Base-by-base conservation (phyloP, 2,113 vertebrate genomes). In the Oenanthe melanoleuca region DNA sequence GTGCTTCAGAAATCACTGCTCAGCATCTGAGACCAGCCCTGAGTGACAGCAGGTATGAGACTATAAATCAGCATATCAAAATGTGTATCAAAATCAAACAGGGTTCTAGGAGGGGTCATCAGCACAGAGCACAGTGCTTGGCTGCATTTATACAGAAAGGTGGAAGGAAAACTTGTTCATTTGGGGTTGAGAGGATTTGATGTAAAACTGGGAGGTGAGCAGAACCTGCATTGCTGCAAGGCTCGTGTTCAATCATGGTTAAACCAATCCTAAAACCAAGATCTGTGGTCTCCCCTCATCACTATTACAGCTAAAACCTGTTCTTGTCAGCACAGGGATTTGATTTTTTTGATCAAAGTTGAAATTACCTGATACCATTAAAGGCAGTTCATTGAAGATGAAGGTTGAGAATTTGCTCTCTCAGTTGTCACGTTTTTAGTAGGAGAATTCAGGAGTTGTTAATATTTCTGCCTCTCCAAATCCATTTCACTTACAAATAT, bases 331-430 rank as follows among this genome's bases (percentile, higher is more conserved):
- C 13, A 11, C 45, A 77, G 49, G 19, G 5, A 19, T 60, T 93
- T 85, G 72, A 80, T 49, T 38, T 79, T 73, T 82, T 72, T 63
- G 57, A 80, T 95, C 63, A 83, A 90, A 95, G 59, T 61, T 31
- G 14, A 34, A 83, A 69, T 88, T 77, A 45, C 5, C 38, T 73
- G 37, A 50, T 90, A 53, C 13, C 6, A 8, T 12, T 92, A n/a
- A 61, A 86, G 53, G 12, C n/a, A 85, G 49, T 44, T 82, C 53
- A 53, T 38, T 64, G 82, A 13, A 42, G n/a, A 25, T 72, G 44
- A 92, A 75, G 24, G 63, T 16, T 49, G 57, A 44, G 63, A 52
- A 72, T 64, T 52, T 80, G 25, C 31, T 86, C 23, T 80, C 0
- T 0, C 6, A 31, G 29, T 33, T 82, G 61, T 28, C 13, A 3